Base-by-base conservation (phyloP, 1,140 invertebrate species). In the Neotoxoptera formosana region DNA sequence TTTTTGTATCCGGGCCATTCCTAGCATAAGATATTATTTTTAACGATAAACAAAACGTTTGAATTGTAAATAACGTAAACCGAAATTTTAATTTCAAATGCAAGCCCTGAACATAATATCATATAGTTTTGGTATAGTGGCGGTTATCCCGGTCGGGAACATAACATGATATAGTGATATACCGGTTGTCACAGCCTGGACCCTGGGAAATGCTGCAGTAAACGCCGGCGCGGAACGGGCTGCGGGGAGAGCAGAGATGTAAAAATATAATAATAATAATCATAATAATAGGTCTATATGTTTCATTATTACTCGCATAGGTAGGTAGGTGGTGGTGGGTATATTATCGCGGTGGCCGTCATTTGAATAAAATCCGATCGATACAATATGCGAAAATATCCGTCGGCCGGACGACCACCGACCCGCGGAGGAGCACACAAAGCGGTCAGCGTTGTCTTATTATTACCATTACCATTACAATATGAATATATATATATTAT, bases 381-480 rank as follows among this genome's bases (percentile, higher is more conserved):
- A 92, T 92, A 56, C 90, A 48, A 92, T 92, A 92, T 92, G 67
- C 47, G 67, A 91, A 91, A 91, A 76, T 83, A 84, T 83, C 47
- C n/a, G 34, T 34, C 47, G 90, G 51, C 2, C 51, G 51, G 67
- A n/a, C 45, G 67, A 76, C 89, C 30, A 45, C n/a, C 45, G 67
- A 88, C 14, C n/a, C 60, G 51, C 51, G 60, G 60, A 76, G 20
- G 60, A 41, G 41, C 41, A 41, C 41, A 41, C 41, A 41, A 41
- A 41, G 41, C 25, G 91, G 91, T 92, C 91, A 92, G 91, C 84
- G 91, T 92, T 92, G 91, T 92, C 91, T 92, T 92, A 92, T 45
- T 76, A 89, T 89, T 89, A 89, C 53, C 53, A 89, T 89, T 36
- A 51, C n/a, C 23, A 34, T 20, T 51, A 88, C 20, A 53, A 34